Evolutionary conservation across 92 coral and sea anemone species (phyloP), one percentile per base, ranked within the genome.

Genomic region (Virgularia gustaviana): DNA sequence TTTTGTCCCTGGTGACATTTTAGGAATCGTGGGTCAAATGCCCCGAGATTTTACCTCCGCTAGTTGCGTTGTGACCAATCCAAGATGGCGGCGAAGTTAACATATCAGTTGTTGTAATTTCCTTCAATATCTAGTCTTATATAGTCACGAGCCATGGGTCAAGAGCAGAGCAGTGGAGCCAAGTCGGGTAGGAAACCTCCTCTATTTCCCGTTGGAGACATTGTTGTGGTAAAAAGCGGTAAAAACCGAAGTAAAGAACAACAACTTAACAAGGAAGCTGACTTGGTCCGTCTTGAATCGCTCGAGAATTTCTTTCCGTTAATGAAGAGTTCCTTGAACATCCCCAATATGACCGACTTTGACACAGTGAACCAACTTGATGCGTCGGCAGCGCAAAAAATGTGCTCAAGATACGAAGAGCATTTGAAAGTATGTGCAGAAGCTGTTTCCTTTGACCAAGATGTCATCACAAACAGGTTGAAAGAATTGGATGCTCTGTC

Each of bases 381-480:
- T 45, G 71, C 76, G 24, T 80, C 76, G 35, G 87, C 89, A 1
- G 71, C 85, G 18, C 60, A 76, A 38, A 72, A 65, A 71, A 39
- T 87, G 72, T 87, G 92, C 67, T 49, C 85, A 22, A 72, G 88
- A 60, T 87, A 87, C 35, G 92, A 87, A 28, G 76, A 79, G 13
- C 98, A 92, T 53, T 57, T 89, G n/a, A 84, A 82, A 34, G 87
- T 86, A 75, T 92, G 98, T 44, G 90, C 98, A 0, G 98, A 92
- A 41, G 98, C 98, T 0, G 98, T 92, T 1, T 71, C 98, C 9
- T 92, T 92, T 71, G 98, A 92, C 70, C 98, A 92, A 73, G 87
- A 89, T 56, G 90, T 88, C 87, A 55, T 92, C 3, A 77, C 96
- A 5, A 75, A 90, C n/a, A 80, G 88, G 3, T 43, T 92, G 27